Conservation (phyloP, 1,140 invertebrate species). For the Pectinophora gossypiella region DNA sequence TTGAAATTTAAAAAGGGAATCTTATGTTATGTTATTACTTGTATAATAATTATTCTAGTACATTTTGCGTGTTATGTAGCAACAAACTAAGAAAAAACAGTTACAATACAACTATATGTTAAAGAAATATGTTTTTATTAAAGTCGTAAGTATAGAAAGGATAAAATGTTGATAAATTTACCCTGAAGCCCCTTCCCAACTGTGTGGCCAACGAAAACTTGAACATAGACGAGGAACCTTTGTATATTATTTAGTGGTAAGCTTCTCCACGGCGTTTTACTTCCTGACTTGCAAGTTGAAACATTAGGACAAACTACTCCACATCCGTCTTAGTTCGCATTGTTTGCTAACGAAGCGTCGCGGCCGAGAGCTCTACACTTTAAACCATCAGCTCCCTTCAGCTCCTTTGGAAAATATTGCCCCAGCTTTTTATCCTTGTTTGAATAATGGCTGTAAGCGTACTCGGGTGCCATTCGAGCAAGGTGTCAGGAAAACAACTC, state of each 20-base stretch:
- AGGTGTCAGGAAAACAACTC: constrained; percentile 67
- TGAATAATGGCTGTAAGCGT: constrained; percentile 72
- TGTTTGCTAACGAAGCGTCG: constrained; percentile 72
- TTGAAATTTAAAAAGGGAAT: too few relatives aligned
- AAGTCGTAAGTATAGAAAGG: too few relatives aligned
- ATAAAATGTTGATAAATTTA: too few relatives aligned
- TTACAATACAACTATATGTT: too few relatives aligned
- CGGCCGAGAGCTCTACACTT: constrained; percentile 64
- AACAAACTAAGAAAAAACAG: too few relatives aligned
- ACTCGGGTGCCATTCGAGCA: constrained; percentile 61
- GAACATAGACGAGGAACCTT: too few relatives aligned
- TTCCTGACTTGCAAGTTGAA: constrained; percentile 1
- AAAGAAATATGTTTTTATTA: too few relatives aligned
- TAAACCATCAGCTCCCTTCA: constrained; percentile 67
- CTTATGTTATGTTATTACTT: too few relatives aligned
- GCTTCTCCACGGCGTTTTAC: background rate
- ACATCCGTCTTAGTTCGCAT: constrained; percentile 34
- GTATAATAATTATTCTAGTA: too few relatives aligned
- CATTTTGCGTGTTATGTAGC: too few relatives aligned
- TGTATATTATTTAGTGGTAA: background rate
- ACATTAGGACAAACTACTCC: constrained; percentile 25
- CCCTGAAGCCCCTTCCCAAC: too few relatives aligned
- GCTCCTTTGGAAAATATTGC: constrained; percentile 69
- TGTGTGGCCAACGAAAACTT: too few relatives aligned
- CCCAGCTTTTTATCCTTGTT: constrained; percentile 71